Evolutionary conservation across 2,888 invertebrate genomes (phyloP).

Genomic region (Drosophila yooni): DNA sequence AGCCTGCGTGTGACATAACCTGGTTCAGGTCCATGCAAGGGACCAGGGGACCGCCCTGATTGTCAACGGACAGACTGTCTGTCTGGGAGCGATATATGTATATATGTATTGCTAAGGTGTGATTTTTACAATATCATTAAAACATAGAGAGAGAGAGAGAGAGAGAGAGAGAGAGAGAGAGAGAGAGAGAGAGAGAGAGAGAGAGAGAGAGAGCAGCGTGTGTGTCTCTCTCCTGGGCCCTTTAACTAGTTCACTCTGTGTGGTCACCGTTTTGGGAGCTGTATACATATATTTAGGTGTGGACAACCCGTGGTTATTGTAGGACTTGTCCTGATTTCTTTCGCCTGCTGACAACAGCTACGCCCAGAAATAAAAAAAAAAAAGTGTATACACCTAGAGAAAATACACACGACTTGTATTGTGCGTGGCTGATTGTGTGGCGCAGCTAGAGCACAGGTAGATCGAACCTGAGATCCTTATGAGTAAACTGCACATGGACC

Average conservation of each 20-base stretch:
- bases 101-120: conserved; percentile 63
- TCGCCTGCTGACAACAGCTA: conserved; percentile 73
- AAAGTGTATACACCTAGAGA: background rate
- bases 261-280: conserved; percentile 68
- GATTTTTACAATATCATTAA: conserved; percentile 83
- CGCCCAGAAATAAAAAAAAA: conserved; percentile 58
- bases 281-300: conserved; percentile 54
- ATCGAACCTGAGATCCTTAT: conserved; percentile 22
- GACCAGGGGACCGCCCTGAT: conserved; percentile 80
- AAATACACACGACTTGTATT: conserved; percentile 35
- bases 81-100: background rate
- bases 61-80: conserved; percentile 42
- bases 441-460: conserved; percentile 51
- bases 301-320: conserved; percentile 74
- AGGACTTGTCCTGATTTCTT: conserved; percentile 33
- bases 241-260: conserved; percentile 48
- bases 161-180: no score
- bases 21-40: conserved; percentile 4
- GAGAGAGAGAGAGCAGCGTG: background rate
- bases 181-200: background rate
- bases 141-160: conserved; percentile 4
- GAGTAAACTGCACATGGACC: conserved; percentile 41
- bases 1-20: conserved; percentile 80
- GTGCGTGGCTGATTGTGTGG: conserved; percentile 35
- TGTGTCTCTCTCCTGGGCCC: conserved; percentile 20